These are phyloP conservation scores for Hydroisotoma schaefferi DNA, from an alignment of 2,888 invertebrate genomes.

Conservation along the genomic window DNA sequence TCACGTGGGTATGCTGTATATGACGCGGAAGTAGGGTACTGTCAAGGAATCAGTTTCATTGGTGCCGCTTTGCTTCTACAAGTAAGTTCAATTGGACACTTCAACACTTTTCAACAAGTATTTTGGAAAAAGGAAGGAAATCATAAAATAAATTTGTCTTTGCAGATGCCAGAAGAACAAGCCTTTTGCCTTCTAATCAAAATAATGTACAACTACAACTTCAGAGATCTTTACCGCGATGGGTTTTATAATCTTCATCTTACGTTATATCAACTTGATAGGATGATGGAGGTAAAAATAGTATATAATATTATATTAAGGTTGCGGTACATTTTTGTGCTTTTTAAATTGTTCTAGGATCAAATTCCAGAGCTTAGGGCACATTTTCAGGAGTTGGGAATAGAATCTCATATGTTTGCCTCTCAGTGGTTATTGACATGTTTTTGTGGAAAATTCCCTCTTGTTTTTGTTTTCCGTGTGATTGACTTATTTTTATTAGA, in stretches of 20 bases:
- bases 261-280: slow-evolving; percentile 89
- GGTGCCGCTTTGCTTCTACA: slow-evolving; percentile 80
- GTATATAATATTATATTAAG: not conserved
- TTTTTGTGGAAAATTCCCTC: slow-evolving; percentile 98
- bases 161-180: slow-evolving; percentile 99
- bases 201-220: slow-evolving; percentile 93
- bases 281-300: slow-evolving; percentile 73
- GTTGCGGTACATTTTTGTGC: not conserved
- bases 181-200: slow-evolving; percentile 95
- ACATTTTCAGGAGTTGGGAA: slow-evolving; percentile 76
- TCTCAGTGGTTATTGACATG: slow-evolving; percentile 99
- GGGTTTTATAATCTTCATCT: slow-evolving; percentile 95
- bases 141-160: slow-evolving; percentile 20
- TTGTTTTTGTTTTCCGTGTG: slow-evolving; percentile 94
- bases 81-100: not conserved
- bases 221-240: slow-evolving; percentile 92
- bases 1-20: slow-evolving; percentile 97
- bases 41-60: slow-evolving; percentile 96
- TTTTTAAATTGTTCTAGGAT: slow-evolving; percentile 56
- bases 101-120: not conserved
- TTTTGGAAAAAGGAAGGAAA: no score
- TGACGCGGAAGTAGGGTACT: slow-evolving; percentile 97
- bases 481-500: slow-evolving; percentile 92
- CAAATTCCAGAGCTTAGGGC: slow-evolving; percentile 75
- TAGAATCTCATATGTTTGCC: slow-evolving; percentile 98